A percentile compares a stretch with the other conserved stretches of the same genome.
phyloP scores from a whole-genome alignment of 2,888 invertebrate species.

The Chrysina gloriosa region DNA sequence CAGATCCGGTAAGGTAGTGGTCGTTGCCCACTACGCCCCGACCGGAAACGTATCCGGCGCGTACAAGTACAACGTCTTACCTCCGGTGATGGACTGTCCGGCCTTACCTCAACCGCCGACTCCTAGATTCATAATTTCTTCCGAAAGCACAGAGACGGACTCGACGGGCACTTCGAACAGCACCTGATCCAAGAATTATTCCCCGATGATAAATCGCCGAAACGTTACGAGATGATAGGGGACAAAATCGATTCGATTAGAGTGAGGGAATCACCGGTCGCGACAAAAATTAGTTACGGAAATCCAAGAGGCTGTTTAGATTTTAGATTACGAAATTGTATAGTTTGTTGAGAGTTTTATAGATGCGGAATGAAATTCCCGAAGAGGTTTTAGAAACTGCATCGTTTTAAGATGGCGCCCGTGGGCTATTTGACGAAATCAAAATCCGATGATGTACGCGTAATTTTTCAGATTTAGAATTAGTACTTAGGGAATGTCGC shows the following conservation, averaged over 20 bases:
- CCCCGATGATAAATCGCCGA: neutral
- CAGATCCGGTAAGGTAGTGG: conserved; percentile 81
- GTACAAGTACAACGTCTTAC: conserved; percentile 82
- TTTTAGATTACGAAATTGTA: no score
- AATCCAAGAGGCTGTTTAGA: no score
- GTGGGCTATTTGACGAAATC: no score
- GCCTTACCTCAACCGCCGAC: conserved; percentile 43
- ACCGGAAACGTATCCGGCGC: conserved; percentile 81
- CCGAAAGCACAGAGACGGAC: conserved; percentile 47
- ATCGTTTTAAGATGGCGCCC: no score
- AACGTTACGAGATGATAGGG: neutral
- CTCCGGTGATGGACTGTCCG: conserved; percentile 66
- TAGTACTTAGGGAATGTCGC: no score
- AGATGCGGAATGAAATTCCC: no score
- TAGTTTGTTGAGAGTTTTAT: no score
- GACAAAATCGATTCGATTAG: neutral
- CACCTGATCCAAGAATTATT: conserved; percentile 25
- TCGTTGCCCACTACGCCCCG: conserved; percentile 87
- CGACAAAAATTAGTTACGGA: no score
- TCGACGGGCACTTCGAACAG: conserved; percentile 45
- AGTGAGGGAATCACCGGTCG: neutral
- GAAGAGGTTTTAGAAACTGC: no score
- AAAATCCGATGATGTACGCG: no score
- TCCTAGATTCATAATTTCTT: conserved; percentile 48
- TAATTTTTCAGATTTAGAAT: no score